Conservation (phyloP, 64 coral and sea anemone species). For the Dendrophyllia cribrosa region DNA sequence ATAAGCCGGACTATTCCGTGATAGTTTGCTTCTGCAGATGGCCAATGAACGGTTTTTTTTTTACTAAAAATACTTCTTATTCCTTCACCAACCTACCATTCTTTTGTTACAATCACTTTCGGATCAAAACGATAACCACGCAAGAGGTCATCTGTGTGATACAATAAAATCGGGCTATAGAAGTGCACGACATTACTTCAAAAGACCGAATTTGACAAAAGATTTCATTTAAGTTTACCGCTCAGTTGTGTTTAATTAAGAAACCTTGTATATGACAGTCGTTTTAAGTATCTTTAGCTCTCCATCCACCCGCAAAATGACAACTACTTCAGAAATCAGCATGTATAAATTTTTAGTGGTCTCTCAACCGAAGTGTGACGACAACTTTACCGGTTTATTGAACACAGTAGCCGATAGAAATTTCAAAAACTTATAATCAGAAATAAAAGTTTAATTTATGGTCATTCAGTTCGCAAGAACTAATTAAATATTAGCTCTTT, state of each 20-base stretch:
- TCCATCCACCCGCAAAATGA: constrained; percentile 16
- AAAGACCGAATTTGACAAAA: not conserved
- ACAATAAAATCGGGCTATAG: not conserved
- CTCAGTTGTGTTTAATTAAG: constrained; percentile 26
- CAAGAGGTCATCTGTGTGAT: not conserved
- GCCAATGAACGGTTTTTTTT: too few species aligned
- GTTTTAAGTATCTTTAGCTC: constrained; percentile 9
- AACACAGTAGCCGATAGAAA: constrained; percentile 1
- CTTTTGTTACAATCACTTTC: too few species aligned
- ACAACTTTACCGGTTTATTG: constrained; percentile 35
- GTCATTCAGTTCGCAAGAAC: not conserved
- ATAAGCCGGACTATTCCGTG: too few species aligned
- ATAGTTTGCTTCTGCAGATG: too few species aligned
- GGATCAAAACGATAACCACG: too few species aligned
- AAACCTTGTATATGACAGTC: constrained; percentile 16
- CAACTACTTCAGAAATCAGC: constrained; percentile 24
- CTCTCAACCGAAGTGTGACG: constrained; percentile 35
- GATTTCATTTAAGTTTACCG: not conserved
- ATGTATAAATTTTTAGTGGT: constrained; percentile 6
- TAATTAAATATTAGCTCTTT: constrained; percentile 37
- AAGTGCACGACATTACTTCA: not conserved
- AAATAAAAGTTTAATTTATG: constrained; percentile 25
- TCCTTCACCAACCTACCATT: too few species aligned
- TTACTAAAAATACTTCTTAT: too few species aligned
- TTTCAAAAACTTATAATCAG: not conserved